Conservation (phyloP, 2,113 vertebrate genomes). For the Arothron firmamentum region DNA sequence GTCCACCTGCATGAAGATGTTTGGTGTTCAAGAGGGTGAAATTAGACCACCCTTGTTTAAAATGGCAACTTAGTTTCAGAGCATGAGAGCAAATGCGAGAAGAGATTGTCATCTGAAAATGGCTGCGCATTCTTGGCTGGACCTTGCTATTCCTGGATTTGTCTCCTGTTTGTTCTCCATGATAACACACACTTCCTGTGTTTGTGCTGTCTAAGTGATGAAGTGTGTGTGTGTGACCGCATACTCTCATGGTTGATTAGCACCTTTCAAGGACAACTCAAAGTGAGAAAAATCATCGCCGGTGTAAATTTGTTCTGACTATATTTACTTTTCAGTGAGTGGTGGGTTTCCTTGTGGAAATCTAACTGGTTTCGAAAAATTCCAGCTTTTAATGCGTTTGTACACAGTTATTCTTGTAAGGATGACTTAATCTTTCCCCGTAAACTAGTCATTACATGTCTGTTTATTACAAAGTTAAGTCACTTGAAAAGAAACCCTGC, state of each 20-base stretch:
- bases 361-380: neutral
- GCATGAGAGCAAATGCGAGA: conserved; percentile 1
- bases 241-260: too few relatives aligned
- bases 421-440: too few relatives aligned
- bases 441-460: too few relatives aligned
- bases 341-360: conserved; percentile 12
- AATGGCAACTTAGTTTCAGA: conserved; percentile 27
- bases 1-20: conserved; percentile 29
- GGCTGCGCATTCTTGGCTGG: neutral
- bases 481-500: too few relatives aligned
- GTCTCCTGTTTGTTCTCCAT: conserved; percentile 44
- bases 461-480: too few relatives aligned
- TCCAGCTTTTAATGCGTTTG: too few relatives aligned
- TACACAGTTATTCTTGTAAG: too few relatives aligned
- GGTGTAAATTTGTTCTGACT: too few relatives aligned
- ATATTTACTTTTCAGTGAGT: too few relatives aligned
- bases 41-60: conserved; percentile 44
- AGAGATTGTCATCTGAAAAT: conserved; percentile 19
- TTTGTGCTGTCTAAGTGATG: conserved; percentile 17
- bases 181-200: conserved; percentile 32
- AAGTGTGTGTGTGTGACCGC: neutral
- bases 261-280: neutral
- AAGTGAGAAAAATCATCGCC: neutral
- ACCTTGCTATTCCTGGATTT: conserved; percentile 41
- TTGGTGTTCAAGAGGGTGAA: conserved; percentile 42